Evolutionary conservation across 2,888 invertebrate species (phyloP).

Genomic region (Leuctra nigra): DNA sequence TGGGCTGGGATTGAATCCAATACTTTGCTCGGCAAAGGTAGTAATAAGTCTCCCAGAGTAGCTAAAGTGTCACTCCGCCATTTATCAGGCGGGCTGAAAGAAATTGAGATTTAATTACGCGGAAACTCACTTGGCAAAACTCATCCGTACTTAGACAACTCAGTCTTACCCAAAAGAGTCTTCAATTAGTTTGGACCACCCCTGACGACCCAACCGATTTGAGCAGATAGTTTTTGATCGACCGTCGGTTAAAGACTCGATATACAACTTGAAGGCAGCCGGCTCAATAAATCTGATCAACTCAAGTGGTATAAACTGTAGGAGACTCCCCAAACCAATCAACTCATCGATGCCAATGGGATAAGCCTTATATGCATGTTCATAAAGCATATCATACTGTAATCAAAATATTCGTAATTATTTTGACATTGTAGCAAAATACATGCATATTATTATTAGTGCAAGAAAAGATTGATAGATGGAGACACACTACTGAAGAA

Average conservation of each 20-base stretch:
- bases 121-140: too few relatives aligned
- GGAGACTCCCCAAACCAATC: constrained; percentile 29
- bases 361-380: too few relatives aligned
- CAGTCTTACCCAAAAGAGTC: constrained; percentile 23
- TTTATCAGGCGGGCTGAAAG: constrained; percentile 22
- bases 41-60: constrained; percentile 30
- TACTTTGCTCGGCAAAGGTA: constrained; percentile 22
- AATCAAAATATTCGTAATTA: too few relatives aligned
- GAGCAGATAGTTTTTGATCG: constrained; percentile 19
- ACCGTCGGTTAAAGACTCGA: constrained; percentile 25
- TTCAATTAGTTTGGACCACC: constrained; percentile 19
- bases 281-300: constrained; percentile 24
- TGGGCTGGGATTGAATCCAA: constrained; percentile 16
- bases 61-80: constrained; percentile 29
- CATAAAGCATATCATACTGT: too few relatives aligned
- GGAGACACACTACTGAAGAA: too few relatives aligned
- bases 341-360: constrained; percentile 16
- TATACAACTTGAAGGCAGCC: constrained; percentile 26
- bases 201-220: constrained; percentile 11
- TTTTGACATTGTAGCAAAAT: too few relatives aligned
- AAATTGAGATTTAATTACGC: too few relatives aligned
- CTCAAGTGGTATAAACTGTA: constrained; percentile 24
- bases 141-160: too few relatives aligned
- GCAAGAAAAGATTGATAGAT: too few relatives aligned
- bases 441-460: too few relatives aligned